Conservation (phyloP, 2,113 vertebrate species). For the Elachura formosa region DNA sequence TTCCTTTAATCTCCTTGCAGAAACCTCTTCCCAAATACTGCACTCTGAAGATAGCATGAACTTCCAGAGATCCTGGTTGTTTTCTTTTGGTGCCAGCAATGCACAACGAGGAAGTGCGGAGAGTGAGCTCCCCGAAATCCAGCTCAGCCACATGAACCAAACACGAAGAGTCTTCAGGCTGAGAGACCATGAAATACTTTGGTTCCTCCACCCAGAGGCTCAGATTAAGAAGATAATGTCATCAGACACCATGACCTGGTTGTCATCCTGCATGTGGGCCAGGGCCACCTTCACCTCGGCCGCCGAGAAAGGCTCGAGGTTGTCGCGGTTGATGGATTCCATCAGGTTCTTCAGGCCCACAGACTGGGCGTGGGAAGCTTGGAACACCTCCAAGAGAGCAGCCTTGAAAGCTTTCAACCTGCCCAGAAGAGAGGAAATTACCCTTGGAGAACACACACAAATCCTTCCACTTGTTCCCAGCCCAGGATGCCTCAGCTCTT, state of each 20-base stretch:
- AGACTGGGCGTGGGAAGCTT: constrained; percentile 85
- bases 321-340: constrained; percentile 79
- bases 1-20: neutral
- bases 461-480: neutral
- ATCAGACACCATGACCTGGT: constrained; percentile 96
- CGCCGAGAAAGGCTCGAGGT: constrained; percentile 70
- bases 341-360: constrained; percentile 80
- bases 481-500: neutral
- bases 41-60: neutral
- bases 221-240: constrained; percentile 96
- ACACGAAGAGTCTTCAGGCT: neutral
- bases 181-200: rapidly evolving
- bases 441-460: neutral
- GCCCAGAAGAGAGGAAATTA: neutral
- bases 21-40: neutral
- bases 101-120: neutral
- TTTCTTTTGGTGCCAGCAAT: neutral
- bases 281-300: constrained; percentile 80
- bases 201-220: neutral
- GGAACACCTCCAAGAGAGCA: constrained; percentile 86
- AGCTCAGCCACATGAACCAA: neutral
- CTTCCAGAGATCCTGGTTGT: neutral
- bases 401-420: constrained; percentile 93
- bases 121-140: neutral
- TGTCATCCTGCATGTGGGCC: constrained; percentile 90